Base-by-base conservation (phyloP, 2,888 invertebrate genomes). In the Oscheius sp. region DNA sequence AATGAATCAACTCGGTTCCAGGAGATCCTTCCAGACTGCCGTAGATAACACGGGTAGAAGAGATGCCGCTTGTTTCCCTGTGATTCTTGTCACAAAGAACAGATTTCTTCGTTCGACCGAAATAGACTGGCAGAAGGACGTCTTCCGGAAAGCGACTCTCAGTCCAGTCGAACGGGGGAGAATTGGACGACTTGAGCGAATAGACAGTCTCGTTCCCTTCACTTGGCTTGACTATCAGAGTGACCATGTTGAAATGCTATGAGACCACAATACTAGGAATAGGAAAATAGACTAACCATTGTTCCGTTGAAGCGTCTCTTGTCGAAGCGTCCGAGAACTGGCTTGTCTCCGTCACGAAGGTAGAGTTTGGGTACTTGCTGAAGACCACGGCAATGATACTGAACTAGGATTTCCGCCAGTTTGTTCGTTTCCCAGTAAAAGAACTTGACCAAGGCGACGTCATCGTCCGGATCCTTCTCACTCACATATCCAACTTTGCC, bases 71-170 rank as follows among this genome's bases (percentile, higher is more conserved):
- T 10, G 33, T 29, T 29, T 11, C 9, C 2, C n/a, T 35, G 11
- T 35, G 13, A 29, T 1, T 60, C 29, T 55, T 53, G 32, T 55
- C 68, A 9, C 68, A 37, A 33, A 55, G 37, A 13, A 68, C 21
- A 2, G 13, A 48, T 48, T 65, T 32, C 37, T 42, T 35, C 21
- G 21, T 55, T 11, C 35, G 42, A 60, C 72, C 72, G 7, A 62
- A 5, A 48, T 72, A 72, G 55, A 72, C 42, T 2, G 72, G 72
- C 51, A 63, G 37, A 21, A 72, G 62, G 48, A 72, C 29, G n/a
- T 72, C 72, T 13, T 60, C 33, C 21, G 72, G 72, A 3, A 21
- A 59, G 9, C 50, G 60, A 33, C 37, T 48, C 42, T 51, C 60
- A 32, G 13, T 72, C 72, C 72, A 72, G 1, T 50, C 48, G 35